Conservation (phyloP, 2,113 vertebrate species). For the Siphamia tubifer region DNA sequence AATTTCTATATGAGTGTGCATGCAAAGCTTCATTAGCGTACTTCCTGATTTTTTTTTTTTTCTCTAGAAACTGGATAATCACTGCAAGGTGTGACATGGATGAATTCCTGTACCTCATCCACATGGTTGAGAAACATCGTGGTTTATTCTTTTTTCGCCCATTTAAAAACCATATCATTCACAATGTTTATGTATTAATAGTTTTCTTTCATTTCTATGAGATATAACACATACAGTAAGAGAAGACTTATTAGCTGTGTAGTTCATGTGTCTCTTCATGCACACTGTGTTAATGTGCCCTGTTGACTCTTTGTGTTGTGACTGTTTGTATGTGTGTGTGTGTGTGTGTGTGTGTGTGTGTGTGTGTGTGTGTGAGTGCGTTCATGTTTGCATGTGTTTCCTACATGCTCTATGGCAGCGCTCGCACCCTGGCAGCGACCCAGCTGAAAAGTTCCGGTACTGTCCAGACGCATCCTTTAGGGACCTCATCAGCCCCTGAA, state of each 20-base stretch:
- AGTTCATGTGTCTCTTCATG: not conserved
- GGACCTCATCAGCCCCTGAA: slow-evolving; percentile 81
- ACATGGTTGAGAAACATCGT: not conserved
- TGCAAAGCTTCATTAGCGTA: not conserved
- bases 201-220: not conserved
- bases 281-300: not conserved
- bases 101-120: not conserved
- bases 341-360: not conserved
- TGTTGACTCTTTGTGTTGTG: too few species aligned
- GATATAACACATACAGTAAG: not conserved
- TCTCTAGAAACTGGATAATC: slow-evolving; percentile 7
- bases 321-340: too few species aligned
- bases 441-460: slow-evolving; percentile 74
- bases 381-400: slow-evolving; percentile 50
- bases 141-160: not conserved
- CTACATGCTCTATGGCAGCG: slow-evolving; percentile 42
- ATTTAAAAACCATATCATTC: not conserved
- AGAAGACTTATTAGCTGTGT: not conserved
- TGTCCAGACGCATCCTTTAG: slow-evolving; percentile 81
- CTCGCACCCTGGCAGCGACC: slow-evolving; percentile 62
- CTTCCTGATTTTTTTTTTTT: not conserved
- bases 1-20: not conserved
- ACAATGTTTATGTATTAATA: not conserved
- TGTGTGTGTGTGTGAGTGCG: not conserved
- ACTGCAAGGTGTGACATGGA: not conserved